Base-by-base conservation (phyloP, 2,113 vertebrate genomes). In the Mus pahari region DNA sequence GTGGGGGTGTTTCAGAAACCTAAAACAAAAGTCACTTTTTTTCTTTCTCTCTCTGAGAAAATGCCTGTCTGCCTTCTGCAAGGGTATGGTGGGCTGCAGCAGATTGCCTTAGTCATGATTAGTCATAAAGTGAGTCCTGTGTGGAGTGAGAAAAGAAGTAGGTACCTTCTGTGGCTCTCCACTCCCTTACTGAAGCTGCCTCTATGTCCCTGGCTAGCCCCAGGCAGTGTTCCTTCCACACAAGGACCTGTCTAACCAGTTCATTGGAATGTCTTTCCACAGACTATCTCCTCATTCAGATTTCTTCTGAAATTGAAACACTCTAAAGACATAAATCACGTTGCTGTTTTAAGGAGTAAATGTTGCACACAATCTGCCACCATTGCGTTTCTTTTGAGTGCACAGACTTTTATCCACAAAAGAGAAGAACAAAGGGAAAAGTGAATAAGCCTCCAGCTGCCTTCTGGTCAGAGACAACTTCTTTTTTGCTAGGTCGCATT, bases 231-330 rank as follows among this genome's bases (percentile, higher is more conserved):
- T 98, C 94, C 97, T 98, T 97, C 97, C 10, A 6, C 94, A 97
- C 97, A 98, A 97, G 91, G 96, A 97, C 98, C 97, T 89, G 98
- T 88, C 97, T 92, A 99, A 99, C 99, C 99, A 98, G 99, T 99
- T 99, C 98, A 94, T 97, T 83, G 97, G 98, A 99, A 99, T 99
- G 98, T 97, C 96, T 98, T 98, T 98, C 97, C 96, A 81, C 97
- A 98, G 97, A 98, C 97, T 86, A 97, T 97, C 91, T 42, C 92
- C 0, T 92, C 97, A 98, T 98, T 97, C 96, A 96, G 94, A 94
- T 97, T 98, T 98, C 98, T 98, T 97, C 98, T 97, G 97, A 97
- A 98, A 95, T 97, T 94, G 66, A 97, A 89, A 60, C 86, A 97
- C 91, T 78, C 87, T 58, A 86, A 97, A 97, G 78, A 75, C 91